Base-by-base conservation (phyloP, 1,140 invertebrate genomes). In the Drosophila obscura region DNA sequence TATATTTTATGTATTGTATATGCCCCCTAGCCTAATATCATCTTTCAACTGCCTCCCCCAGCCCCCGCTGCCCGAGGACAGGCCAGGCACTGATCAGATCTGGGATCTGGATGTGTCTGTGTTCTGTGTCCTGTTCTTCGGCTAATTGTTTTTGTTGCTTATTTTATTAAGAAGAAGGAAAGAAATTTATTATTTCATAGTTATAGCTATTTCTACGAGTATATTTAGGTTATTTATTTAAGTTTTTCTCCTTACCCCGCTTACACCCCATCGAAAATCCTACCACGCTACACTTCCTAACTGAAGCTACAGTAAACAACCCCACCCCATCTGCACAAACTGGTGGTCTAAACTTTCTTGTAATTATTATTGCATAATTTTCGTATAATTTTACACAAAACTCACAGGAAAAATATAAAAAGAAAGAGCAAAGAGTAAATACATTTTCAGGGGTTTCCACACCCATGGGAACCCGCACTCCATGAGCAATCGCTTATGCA, bases 81-180 rank as follows among this genome's bases (percentile, higher is more conserved):
- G 28, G 35, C 11, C 35, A 39, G 35, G 35, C 62, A 15, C 44
- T 24, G 46, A 48, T 41, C 28, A 15, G 53, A 43, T 53, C 28
- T 53, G 51, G 52, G 51, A 56, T 56, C 7, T 31, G 26, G 26
- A 6, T 44, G 45, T 24, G 11, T n/a, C 51, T 58, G 35, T 19
- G 24, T 26, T 13, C 16, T 59, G 56, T 56, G 57, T 1, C n/a
- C 64, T 58, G 35, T 19, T 13, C 61, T 64, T 74, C 66, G 78
- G 64, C 64, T 64, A 73, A 89, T 88, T 88, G 83, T 88, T 88
- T 88, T 88, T 88, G 83, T 88, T 88, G 83, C 80, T 89, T 88
- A 88, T 88, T 88, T 88, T 83, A 88, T 88, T 83, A 81, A 56
- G 50, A 75, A 53, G 67, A 72, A 51, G 80, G 60, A 77, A 60